Conservation (phyloP, 1,140 invertebrate genomes). For the Augochlora pura region DNA sequence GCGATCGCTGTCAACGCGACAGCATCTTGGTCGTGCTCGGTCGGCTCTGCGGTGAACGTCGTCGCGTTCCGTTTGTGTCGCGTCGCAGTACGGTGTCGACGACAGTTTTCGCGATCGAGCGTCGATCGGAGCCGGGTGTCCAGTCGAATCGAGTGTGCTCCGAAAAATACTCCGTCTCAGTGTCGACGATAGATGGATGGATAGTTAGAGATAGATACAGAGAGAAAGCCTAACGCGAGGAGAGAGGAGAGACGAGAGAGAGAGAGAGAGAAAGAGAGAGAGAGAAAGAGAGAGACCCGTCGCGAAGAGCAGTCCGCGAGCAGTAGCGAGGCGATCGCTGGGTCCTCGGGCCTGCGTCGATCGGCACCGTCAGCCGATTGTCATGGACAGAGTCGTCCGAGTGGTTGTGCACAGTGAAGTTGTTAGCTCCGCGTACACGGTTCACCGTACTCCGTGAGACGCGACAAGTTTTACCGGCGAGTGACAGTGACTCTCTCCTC, state of each 20-base stretch:
- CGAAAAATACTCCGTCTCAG: neutral
- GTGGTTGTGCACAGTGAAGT: constrained; percentile 62
- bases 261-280: too few species aligned
- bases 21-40: neutral
- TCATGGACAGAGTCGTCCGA: constrained; percentile 60
- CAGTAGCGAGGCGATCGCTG: constrained; percentile 14
- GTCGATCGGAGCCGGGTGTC: neutral
- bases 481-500: constrained; percentile 60
- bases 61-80: constrained; percentile 9
- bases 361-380: constrained; percentile 24
- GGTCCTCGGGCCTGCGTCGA: neutral
- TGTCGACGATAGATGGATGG: too few species aligned
- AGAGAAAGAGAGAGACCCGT: constrained; percentile 15
- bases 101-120: neutral
- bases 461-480: constrained; percentile 16
- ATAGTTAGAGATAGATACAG: neutral
- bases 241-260: too few species aligned
- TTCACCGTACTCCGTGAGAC: constrained; percentile 33
- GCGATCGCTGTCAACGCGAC: constrained; percentile 25
- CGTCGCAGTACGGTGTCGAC: neutral
- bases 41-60: neutral
- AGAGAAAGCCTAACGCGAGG: too few species aligned
- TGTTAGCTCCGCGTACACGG: constrained; percentile 33
- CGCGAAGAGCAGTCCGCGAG: neutral
- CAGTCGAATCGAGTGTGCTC: neutral